A percentile compares a stretch with the other conserved stretches of the same genome.
Evolutionary conservation across 2,888 invertebrate genomes (phyloP).

Genomic region (Cryptocheilus praepositus): DNA sequence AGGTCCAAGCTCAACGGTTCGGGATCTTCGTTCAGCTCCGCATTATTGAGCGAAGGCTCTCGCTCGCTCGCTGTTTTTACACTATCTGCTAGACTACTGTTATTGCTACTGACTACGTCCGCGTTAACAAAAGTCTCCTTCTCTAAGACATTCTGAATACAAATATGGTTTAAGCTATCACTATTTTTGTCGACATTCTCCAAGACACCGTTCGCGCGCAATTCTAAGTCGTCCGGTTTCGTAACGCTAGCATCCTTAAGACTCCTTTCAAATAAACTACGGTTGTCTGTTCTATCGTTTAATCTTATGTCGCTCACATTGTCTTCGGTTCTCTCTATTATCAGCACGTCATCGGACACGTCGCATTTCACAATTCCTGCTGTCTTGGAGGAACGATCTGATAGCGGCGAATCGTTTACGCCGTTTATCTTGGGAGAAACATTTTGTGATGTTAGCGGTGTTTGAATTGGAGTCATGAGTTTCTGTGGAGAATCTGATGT

Average conservation of each 20-base stretch:
- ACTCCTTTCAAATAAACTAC: slow-evolving; percentile 43
- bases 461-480: slow-evolving; percentile 61
- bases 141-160: slow-evolving; percentile 37
- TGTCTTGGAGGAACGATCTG: slow-evolving; percentile 21
- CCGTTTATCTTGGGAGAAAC: slow-evolving; percentile 68
- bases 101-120: slow-evolving; percentile 60
- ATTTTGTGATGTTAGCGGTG: slow-evolving; percentile 60
- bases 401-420: slow-evolving; percentile 40
- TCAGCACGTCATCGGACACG: slow-evolving; percentile 59
- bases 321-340: slow-evolving; percentile 63
- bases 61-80: slow-evolving; percentile 59
- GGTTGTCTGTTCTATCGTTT: slow-evolving; percentile 58
- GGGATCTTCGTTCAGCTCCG: slow-evolving; percentile 60
- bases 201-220: slow-evolving; percentile 45
- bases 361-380: slow-evolving; percentile 26
- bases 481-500: slow-evolving; percentile 71
- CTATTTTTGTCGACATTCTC: slow-evolving; percentile 50
- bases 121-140: slow-evolving; percentile 48
- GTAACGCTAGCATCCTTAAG: slow-evolving; percentile 38
- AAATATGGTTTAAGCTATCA: slow-evolving; percentile 41
- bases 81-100: slow-evolving; percentile 65
- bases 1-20: slow-evolving; percentile 68
- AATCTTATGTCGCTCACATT: slow-evolving; percentile 64
- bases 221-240: slow-evolving; percentile 47
- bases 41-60: slow-evolving; percentile 57